Evolutionary conservation across 2,113 vertebrate genomes (phyloP).

Genomic region (Oreochromis spilurus): DNA sequence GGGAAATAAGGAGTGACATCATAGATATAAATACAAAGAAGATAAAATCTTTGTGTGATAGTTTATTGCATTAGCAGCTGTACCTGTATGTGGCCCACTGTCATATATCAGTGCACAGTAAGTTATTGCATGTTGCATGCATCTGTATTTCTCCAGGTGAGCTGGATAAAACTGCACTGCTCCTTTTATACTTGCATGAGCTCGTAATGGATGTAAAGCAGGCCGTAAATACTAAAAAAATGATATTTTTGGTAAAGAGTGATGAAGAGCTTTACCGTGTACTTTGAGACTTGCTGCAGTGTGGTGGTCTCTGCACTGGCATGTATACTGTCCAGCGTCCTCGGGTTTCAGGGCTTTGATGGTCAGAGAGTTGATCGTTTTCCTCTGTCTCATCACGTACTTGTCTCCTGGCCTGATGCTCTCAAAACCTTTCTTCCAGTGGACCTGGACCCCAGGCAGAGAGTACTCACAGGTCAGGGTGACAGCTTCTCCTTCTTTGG

Average conservation of each 20-base stretch:
- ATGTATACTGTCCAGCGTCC: constrained; percentile 85
- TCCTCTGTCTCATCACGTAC: constrained; percentile 78
- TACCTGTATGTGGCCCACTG: background rate
- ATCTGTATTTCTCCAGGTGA: background rate
- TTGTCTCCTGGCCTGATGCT: constrained; percentile 75
- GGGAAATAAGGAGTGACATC: constrained; percentile 6
- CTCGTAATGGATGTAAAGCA: background rate
- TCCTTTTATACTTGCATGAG: background rate
- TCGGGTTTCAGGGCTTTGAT: constrained; percentile 74
- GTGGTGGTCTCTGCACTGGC: constrained; percentile 77
- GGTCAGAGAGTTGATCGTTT: constrained; percentile 72
- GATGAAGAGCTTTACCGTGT: constrained; percentile 63
- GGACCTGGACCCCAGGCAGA: constrained; percentile 64
- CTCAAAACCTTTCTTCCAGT: constrained; percentile 70
- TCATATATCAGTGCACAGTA: background rate
- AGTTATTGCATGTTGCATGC: background rate
- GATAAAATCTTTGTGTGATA: background rate
- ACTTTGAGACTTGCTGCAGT: constrained; percentile 79
- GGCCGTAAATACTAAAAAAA: background rate
- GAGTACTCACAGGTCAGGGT: constrained; percentile 74
- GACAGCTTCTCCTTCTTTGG: constrained; percentile 65
- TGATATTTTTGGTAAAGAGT: background rate
- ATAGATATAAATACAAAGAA: background rate
- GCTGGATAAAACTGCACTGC: background rate
- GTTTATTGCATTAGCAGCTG: background rate